Base-by-base conservation (phyloP, 2,113 vertebrate genomes). In the Muscicapa adusta region DNA sequence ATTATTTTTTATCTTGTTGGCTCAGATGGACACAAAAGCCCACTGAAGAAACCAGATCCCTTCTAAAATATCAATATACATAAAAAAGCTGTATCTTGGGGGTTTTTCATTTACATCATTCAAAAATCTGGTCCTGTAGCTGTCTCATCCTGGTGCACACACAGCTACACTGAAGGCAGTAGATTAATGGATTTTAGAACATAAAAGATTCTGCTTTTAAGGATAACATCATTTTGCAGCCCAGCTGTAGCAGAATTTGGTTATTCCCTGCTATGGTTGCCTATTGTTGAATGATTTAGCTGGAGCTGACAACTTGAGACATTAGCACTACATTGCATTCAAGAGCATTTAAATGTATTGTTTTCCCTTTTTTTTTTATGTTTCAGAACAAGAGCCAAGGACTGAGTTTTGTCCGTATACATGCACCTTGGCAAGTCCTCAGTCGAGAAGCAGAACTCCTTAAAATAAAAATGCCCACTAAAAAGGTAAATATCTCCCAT, bases 391-490 rank as follows among this genome's bases (percentile, higher is more conserved):
- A 98, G 94, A 97, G 83, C 73, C 98, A 98, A 31, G 99, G 99
- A 33, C 95, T 98, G 60, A 97, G 97, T 56, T 99, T 99, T 95
- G 98, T 99, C 76, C 98, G 99, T 74, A 98, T 99, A 62, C 99
- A 99, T 7, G 98, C 99, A 33, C 99, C 99, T 3, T 99, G 99
- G 99, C 97, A 98, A 81, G 99, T 99, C 58, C 98, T 99, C 88
- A 99, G 99, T 94, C 98, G 99, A 94, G 99, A 99, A 95, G 99
- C 99, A 3, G 99, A 99, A 94, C 97, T 99, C 75, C 98, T 99
- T 91, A 99, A 99, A 98, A 99, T 99, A 97, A 99, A 99, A 98
- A 99, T 99, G 91, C 98, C 99, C 50, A 99, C 99, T 80, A 99
- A 99, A 98, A 99, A 99, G 98, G 99, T 99, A 97, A 91, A 98